Conservation (phyloP, 2,113 vertebrate species). For the Chaetorhynchus papuensis region DNA sequence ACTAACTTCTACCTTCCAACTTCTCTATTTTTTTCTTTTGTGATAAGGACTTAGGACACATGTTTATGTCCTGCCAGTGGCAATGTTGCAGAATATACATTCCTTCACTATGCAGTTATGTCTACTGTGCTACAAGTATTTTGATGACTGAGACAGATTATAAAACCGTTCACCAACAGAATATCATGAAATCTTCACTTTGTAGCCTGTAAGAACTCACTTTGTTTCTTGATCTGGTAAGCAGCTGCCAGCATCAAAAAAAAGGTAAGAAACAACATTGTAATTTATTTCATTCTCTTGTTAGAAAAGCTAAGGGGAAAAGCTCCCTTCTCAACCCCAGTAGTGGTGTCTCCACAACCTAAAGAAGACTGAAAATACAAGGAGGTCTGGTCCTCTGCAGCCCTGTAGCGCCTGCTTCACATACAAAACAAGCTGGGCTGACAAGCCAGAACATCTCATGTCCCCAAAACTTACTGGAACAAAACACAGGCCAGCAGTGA, state of each 20-base stretch:
- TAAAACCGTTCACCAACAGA: not conserved
- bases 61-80: slow-evolving; percentile 10
- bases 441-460: not conserved
- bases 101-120: slow-evolving; percentile 57
- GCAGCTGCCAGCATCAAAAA: not conserved
- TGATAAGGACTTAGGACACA: not conserved
- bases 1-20: not conserved
- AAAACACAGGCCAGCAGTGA: not conserved
- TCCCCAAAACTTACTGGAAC: not conserved
- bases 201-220: not conserved
- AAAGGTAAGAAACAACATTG: not conserved
- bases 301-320: not conserved
- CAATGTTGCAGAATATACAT: not conserved
- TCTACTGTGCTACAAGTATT: not conserved
- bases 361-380: not conserved
- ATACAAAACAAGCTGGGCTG: not conserved
- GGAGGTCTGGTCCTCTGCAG: not conserved
- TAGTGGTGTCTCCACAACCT: not conserved
- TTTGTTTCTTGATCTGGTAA: not conserved
- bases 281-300: not conserved
- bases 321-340: not conserved
- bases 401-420: not conserved
- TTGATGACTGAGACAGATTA: slow-evolving; percentile 3
- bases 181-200: not conserved
- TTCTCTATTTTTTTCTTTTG: not conserved